A percentile compares a stretch with the other conserved stretches of the same genome.
These are phyloP conservation scores for Prunella strophiata DNA, from an alignment of 2,797 vertebrate genomes.

Conservation along the genomic window DNA sequence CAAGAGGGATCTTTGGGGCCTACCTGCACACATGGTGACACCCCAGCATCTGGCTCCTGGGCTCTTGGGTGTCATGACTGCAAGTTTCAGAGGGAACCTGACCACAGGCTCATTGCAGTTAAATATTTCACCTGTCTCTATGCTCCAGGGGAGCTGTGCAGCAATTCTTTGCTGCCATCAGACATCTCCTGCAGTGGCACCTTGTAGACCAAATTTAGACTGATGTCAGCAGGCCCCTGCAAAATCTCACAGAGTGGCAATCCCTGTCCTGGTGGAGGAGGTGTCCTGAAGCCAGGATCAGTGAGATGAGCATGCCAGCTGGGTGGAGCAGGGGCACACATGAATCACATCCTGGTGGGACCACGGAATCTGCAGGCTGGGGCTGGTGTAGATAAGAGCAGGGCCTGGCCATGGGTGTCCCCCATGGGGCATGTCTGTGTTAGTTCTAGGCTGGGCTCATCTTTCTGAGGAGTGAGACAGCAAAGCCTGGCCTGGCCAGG, in stretches of 20 bases:
- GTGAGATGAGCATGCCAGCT: conserved; percentile 21
- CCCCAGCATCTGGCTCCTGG: neutral
- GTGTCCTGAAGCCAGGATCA: neutral
- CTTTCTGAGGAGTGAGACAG: neutral
- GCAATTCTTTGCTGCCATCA: neutral
- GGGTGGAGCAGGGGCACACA: conserved; percentile 49
- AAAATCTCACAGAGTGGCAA: neutral
- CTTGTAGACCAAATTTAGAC: neutral
- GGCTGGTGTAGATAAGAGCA: conserved; percentile 33
- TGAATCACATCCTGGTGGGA: conserved; percentile 68
- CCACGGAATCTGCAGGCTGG: neutral
- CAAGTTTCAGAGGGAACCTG: neutral
- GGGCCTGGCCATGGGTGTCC: conserved; percentile 2
- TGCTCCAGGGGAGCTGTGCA: neutral
- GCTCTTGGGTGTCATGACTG: neutral
- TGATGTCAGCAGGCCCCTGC: neutral
- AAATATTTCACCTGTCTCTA: neutral
- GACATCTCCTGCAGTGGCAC: neutral
- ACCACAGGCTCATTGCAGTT: neutral
- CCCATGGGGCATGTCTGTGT: neutral
- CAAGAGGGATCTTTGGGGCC: neutral
- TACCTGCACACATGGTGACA: rapidly evolving
- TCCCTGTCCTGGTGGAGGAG: neutral
- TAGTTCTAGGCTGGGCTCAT: neutral
- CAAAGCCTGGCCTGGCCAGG: neutral